These are phyloP conservation scores for Conus betulinus DNA, from an alignment of 1,140 invertebrate species.

Conservation along the genomic window DNA sequence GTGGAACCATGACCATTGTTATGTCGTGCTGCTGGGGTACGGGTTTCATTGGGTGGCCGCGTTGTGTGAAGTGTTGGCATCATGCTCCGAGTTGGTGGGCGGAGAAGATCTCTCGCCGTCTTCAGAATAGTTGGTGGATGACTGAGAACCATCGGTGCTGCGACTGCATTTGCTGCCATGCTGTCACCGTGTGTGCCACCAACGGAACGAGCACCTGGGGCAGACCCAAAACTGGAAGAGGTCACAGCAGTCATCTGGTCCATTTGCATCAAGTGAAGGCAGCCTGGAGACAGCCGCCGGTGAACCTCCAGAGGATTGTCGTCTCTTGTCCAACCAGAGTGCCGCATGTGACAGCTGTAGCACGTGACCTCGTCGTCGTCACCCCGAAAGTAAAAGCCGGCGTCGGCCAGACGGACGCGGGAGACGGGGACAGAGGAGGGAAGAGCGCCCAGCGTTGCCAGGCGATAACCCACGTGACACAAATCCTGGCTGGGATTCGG, in stretches of 20 bases:
- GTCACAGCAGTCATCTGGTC: background rate
- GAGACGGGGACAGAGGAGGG: background rate
- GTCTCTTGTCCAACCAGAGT: slow-evolving; percentile 12
- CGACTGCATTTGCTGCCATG: background rate
- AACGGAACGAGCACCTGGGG: no score
- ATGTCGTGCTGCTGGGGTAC: background rate
- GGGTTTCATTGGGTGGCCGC: background rate
- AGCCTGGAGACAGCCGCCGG: slow-evolving; percentile 24
- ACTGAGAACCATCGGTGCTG: background rate
- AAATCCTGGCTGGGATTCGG: slow-evolving; percentile 6
- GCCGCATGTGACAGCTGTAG: slow-evolving; percentile 30
- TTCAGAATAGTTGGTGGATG: background rate
- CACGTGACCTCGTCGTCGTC: slow-evolving; percentile 38
- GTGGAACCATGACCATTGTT: background rate
- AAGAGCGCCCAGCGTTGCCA: slow-evolving; percentile 19
- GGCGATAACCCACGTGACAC: slow-evolving; percentile 16
- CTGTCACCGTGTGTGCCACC: background rate
- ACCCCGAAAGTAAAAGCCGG: slow-evolving; percentile 91
- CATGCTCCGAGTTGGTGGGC: background rate
- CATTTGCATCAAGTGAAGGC: slow-evolving; percentile 10
- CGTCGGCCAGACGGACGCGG: slow-evolving; percentile 25
- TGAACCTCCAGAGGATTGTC: slow-evolving; percentile 34
- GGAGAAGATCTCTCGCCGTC: background rate
- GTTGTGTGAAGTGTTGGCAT: background rate
- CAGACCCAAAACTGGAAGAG: background rate